Conservation (phyloP, 2,888 invertebrate genomes). For the Palloptera scutellata region DNA sequence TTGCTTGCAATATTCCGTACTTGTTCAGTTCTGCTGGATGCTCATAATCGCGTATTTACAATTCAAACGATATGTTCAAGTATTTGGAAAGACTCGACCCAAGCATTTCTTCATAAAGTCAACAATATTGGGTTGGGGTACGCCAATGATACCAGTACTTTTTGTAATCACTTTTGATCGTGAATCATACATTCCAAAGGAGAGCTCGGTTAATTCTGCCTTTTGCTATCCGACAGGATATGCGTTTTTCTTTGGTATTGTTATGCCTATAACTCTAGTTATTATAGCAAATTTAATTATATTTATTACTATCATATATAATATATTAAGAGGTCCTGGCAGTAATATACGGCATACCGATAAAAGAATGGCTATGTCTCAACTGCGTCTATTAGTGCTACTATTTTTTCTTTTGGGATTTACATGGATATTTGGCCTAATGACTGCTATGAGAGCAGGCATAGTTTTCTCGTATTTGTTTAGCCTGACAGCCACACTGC, state of each 20-base stretch:
- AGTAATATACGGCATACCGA: conserved; percentile 65
- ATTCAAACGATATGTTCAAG: conserved; percentile 73
- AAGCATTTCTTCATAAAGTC: conserved; percentile 71
- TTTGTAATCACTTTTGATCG: conserved; percentile 64
- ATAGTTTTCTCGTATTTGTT: conserved; percentile 70
- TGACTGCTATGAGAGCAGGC: conserved; percentile 65
- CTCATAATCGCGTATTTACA: conserved; percentile 73
- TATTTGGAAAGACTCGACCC: conserved; percentile 68
- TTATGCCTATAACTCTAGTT: conserved; percentile 67
- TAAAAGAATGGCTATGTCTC: conserved; percentile 59
- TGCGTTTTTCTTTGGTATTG: conserved; percentile 65
- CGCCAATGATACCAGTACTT: conserved; percentile 67
- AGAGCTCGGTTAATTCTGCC: conserved; percentile 43
- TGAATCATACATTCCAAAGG: conserved; percentile 64
- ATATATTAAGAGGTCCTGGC: conserved; percentile 66
- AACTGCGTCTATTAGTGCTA: conserved; percentile 67
- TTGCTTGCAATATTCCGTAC: conserved; percentile 72
- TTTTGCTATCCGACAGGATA: conserved; percentile 68
- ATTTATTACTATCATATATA: conserved; percentile 68
- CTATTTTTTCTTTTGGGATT: conserved; percentile 70
- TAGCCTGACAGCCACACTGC: conserved; percentile 70
- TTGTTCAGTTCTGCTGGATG: conserved; percentile 79
- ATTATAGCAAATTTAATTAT: conserved; percentile 67
- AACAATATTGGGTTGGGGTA: conserved; percentile 71
- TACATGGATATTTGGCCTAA: conserved; percentile 70